Percentiles rank a stretch among this genome's conserved stretches.
Conservation (phyloP, 2,113 vertebrate genomes). For the Puntigrus tetrazona region DNA sequence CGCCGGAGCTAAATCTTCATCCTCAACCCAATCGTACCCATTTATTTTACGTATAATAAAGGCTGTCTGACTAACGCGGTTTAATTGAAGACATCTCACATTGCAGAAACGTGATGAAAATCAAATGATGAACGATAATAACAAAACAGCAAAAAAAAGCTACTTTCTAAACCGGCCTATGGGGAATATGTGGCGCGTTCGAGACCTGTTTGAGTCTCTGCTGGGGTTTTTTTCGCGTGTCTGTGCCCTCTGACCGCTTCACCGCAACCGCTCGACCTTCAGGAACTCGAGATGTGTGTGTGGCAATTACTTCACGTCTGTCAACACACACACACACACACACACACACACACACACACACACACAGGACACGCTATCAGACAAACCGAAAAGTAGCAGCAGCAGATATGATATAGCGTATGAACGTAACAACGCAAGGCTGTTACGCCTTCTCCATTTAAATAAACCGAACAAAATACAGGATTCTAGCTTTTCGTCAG, state of each 20-base stretch:
- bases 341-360: slow-evolving; percentile 3
- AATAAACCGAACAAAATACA: not conserved
- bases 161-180: not conserved
- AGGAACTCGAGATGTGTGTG: not conserved
- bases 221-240: not conserved
- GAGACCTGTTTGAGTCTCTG: not conserved
- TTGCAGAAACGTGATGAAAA: not conserved
- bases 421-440: not conserved
- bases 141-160: not conserved
- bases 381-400: not conserved
- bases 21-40: not conserved
- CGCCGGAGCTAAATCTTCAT: not conserved
- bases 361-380: not conserved
- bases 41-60: not conserved
- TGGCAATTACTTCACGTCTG: not conserved
- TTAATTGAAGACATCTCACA: not conserved
- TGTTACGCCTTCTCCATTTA: not conserved
- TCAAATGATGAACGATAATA: not conserved
- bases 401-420: not conserved
- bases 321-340: not conserved
- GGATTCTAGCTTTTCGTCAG: not conserved
- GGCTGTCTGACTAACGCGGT: not conserved
- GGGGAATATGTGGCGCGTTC: not conserved
- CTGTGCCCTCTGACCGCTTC: not conserved
- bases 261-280: not conserved